phyloP scores from a whole-genome alignment of 92 coral and sea anemone genomes.

The Ricordea florida region DNA sequence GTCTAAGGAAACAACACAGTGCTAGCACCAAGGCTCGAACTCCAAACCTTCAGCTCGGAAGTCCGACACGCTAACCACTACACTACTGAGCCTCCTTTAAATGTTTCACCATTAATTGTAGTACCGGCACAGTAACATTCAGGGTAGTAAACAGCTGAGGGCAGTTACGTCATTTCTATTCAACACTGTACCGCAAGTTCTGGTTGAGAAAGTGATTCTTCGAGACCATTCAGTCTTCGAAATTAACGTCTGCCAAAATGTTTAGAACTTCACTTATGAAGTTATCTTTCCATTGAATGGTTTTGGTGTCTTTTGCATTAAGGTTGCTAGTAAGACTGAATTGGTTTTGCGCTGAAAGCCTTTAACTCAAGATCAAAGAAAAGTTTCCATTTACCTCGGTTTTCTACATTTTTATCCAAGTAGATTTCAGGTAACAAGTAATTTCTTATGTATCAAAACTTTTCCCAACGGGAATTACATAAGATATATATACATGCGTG shows the following conservation, averaged over 20 bases:
- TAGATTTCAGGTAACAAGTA: no score
- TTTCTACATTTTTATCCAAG: no score
- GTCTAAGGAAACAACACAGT: no score
- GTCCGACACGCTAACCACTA: no score
- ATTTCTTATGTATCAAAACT: no score
- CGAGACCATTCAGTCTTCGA: neutral
- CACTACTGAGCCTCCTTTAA: no score
- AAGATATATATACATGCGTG: no score
- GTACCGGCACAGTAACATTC: neutral
- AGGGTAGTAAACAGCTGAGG: neutral
- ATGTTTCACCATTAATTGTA: no score
- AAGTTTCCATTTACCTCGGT: no score
- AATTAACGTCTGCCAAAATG: neutral
- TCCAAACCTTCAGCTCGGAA: no score
- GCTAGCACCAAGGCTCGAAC: no score
- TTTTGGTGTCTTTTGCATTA: neutral
- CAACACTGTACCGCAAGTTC: neutral
- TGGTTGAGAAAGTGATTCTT: neutral
- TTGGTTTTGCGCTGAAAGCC: neutral
- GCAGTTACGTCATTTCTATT: neutral
- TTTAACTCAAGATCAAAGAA: neutral
- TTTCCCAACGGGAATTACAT: no score
- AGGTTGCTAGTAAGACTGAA: neutral
- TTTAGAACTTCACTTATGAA: neutral
- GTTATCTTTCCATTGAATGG: neutral